These are phyloP conservation scores for Iphiclides podalirius DNA, from an alignment of 2,888 invertebrate species.

Conservation along the genomic window DNA sequence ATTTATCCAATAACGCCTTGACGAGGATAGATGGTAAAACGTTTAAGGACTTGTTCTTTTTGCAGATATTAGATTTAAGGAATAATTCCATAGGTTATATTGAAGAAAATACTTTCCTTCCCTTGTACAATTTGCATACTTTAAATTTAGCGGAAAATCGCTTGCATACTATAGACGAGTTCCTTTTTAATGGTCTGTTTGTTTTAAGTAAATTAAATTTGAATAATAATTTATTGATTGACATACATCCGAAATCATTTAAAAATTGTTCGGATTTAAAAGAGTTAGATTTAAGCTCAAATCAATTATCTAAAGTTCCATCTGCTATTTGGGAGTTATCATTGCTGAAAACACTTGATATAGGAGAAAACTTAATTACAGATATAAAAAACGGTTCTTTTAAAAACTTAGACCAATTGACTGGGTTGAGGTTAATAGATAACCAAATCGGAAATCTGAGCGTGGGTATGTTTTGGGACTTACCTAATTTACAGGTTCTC, in stretches of 20 bases:
- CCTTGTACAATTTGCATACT: slow-evolving; percentile 93
- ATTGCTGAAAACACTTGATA: slow-evolving; percentile 91
- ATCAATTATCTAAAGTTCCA: slow-evolving; percentile 89
- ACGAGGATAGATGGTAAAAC: slow-evolving; percentile 91
- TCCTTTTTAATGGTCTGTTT: slow-evolving; percentile 90
- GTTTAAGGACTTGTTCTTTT: slow-evolving; percentile 92
- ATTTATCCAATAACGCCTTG: slow-evolving; percentile 91
- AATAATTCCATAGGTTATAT: slow-evolving; percentile 93
- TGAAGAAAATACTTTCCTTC: slow-evolving; percentile 92
- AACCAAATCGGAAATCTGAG: slow-evolving; percentile 93
- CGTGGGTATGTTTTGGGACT: slow-evolving; percentile 91
- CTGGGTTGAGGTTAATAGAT: slow-evolving; percentile 92
- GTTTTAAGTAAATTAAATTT: slow-evolving; percentile 91
- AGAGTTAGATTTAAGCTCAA: slow-evolving; percentile 93
- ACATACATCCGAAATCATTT: slow-evolving; percentile 88
- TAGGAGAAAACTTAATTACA: slow-evolving; percentile 94
- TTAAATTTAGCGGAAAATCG: slow-evolving; percentile 94
- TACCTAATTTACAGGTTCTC: slow-evolving; percentile 90
- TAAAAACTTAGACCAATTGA: slow-evolving; percentile 90
- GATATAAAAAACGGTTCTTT: slow-evolving; percentile 92
- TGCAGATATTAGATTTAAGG: slow-evolving; percentile 91
- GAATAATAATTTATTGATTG: slow-evolving; percentile 90
- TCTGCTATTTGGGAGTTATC: slow-evolving; percentile 89
- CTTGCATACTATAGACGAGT: slow-evolving; percentile 88
- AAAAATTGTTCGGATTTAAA: slow-evolving; percentile 93